Evolutionary conservation across 2,888 invertebrate genomes (phyloP), one percentile per base, ranked within the genome.

Genomic region (Andricus curvator): DNA sequence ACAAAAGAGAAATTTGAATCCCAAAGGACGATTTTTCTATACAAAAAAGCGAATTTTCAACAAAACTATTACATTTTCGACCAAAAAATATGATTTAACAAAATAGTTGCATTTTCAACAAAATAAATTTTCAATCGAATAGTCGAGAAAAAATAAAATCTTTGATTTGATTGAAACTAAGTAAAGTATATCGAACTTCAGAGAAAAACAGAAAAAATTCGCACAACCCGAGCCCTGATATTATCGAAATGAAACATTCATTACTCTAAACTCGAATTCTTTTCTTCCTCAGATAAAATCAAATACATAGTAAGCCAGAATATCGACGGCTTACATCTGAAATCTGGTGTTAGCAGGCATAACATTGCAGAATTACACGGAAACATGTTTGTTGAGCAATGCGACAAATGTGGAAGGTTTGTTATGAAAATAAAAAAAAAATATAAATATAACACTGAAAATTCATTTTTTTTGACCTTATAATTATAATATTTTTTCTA

Each of bases 361-460:
- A 94, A 96, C 90, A 93, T 99, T 83, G 96, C 99, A 15, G 99
- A 99, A 93, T 94, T 99, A 70, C 99, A 99, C 94, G 99, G 99
- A 2, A 99, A 99, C 93, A 99, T 99, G 97, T 99, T 98, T 93
- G 95, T 97, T 51, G 98, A 99, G 92, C 96, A 98, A 91, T 99
- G 99, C 92, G 96, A 96, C 90, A 95, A 96, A 87, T 99, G 99
- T 93, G 96, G 96, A 92, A 96, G 94, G 96, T 96, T 93, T 88
- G 81, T 78, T 60, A n/a, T 33, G n/a, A 9, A 33, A 33, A 56
- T 11, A 20, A 13, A 33, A 20, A 13, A 33, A n/a, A 56, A 74
- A n/a, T n/a, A 8, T 20, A 33, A 56, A 33, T 74, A 15, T n/a
- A 41, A 5, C 1, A 9, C 13, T 11, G 20, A 48, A 9, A 56